Conservation (phyloP, 2,113 vertebrate genomes). For the Halcyon senegalensis region DNA sequence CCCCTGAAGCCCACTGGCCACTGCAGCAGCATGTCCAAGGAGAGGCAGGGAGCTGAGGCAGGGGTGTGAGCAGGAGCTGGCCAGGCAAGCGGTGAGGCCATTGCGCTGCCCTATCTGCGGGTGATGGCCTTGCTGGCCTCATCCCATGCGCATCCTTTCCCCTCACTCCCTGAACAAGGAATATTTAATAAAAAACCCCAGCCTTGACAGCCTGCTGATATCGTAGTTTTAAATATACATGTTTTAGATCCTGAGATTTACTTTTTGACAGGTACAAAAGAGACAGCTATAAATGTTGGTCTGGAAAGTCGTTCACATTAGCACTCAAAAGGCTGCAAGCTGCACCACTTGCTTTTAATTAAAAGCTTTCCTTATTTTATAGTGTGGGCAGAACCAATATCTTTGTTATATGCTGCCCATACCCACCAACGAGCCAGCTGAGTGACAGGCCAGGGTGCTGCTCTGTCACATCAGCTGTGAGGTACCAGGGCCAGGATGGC, state of each 20-base stretch:
- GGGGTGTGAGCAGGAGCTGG: not conserved
- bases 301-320: not conserved
- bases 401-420: fast-evolving
- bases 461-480: not conserved
- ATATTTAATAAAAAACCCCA: not conserved
- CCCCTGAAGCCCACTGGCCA: fast-evolving
- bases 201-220: not conserved
- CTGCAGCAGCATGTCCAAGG: not conserved
- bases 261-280: conserved; percentile 30
- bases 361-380: conserved; percentile 13
- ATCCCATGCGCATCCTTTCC: not conserved
- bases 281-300: conserved; percentile 23
- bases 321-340: not conserved
- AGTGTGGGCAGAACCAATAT: not conserved
- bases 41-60: not conserved
- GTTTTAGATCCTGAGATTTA: conserved; percentile 27
- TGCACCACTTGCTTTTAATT: not conserved
- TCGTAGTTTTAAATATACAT: not conserved
- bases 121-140: not conserved
- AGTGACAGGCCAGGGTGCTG: not conserved
- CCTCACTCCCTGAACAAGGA: not conserved
- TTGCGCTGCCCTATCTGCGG: fast-evolving
- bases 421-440: not conserved
- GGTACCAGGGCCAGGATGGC: not conserved
- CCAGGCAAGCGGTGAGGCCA: not conserved